Evolutionary conservation across 2,888 invertebrate genomes (phyloP).

Genomic region (Endomychus coccineus): DNA sequence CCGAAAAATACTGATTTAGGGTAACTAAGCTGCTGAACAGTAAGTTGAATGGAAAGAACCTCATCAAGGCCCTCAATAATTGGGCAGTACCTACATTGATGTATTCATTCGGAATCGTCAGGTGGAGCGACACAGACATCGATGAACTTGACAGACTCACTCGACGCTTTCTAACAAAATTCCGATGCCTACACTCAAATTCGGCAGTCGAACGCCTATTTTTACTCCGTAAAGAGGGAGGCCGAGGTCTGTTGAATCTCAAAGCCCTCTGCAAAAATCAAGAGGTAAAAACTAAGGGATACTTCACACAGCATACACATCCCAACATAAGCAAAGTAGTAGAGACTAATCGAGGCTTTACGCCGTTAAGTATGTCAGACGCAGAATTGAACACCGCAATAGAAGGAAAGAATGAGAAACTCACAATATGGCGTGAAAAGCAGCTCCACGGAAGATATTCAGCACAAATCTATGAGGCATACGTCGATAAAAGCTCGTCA

Average conservation of each 20-base stretch:
- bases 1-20: slow-evolving; percentile 6
- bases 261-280: too few relatives aligned
- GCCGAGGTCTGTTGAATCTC: slow-evolving; percentile 12
- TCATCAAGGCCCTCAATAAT: slow-evolving; percentile 13
- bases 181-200: slow-evolving; percentile 11
- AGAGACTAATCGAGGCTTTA: too few relatives aligned
- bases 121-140: slow-evolving; percentile 11
- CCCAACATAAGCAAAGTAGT: too few relatives aligned
- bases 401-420: too few relatives aligned
- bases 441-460: too few relatives aligned
- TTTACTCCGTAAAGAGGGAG: slow-evolving; percentile 13
- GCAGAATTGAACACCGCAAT: too few relatives aligned
- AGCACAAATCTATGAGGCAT: too few relatives aligned
- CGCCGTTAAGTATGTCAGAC: too few relatives aligned
- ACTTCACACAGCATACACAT: too few relatives aligned
- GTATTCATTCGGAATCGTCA: slow-evolving; percentile 12
- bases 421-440: too few relatives aligned
- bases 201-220: slow-evolving; percentile 13
- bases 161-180: slow-evolving; percentile 6
- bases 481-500: too few relatives aligned
- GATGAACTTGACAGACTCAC: slow-evolving; percentile 5
- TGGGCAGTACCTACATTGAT: slow-evolving; percentile 13
- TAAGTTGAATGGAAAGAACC: slow-evolving; percentile 10
- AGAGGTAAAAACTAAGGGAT: too few relatives aligned
- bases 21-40: slow-evolving; percentile 12